phyloP scores from a whole-genome alignment of 1,140 invertebrate species.

The Myzus persicae region DNA sequence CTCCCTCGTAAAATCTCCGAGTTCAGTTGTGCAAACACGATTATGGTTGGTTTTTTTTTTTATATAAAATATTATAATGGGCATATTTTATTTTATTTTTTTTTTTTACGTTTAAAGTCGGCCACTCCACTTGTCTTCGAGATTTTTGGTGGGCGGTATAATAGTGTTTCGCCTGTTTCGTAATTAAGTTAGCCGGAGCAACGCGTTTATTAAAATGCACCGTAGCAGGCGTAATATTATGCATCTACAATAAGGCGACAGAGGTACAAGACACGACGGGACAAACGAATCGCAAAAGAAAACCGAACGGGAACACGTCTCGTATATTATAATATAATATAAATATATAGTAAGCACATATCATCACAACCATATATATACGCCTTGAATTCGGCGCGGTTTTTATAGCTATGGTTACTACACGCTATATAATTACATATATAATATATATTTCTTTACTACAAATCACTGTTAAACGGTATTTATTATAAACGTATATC shows the following conservation, averaged over 20 bases:
- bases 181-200: not conserved
- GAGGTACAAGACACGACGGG: not conserved
- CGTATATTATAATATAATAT: not conserved
- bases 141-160: constrained; percentile 4
- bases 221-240: not conserved
- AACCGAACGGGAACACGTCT: not conserved
- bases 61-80: not conserved
- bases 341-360: too few relatives aligned
- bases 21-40: constrained; percentile 49
- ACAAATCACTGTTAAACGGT: not conserved
- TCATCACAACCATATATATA: not conserved
- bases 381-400: not conserved
- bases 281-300: not conserved
- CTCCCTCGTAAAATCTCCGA: not conserved
- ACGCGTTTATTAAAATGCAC: not conserved
- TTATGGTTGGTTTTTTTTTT: constrained; percentile 3
- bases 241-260: not conserved
- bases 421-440: not conserved
- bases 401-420: not conserved
- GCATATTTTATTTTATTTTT: not conserved
- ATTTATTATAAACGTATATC: not conserved
- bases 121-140: not conserved
- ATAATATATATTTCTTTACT: not conserved
- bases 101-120: constrained; percentile 9
- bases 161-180: not conserved